Conservation (phyloP, 2,113 vertebrate species). For the Macquaria ambigua region DNA sequence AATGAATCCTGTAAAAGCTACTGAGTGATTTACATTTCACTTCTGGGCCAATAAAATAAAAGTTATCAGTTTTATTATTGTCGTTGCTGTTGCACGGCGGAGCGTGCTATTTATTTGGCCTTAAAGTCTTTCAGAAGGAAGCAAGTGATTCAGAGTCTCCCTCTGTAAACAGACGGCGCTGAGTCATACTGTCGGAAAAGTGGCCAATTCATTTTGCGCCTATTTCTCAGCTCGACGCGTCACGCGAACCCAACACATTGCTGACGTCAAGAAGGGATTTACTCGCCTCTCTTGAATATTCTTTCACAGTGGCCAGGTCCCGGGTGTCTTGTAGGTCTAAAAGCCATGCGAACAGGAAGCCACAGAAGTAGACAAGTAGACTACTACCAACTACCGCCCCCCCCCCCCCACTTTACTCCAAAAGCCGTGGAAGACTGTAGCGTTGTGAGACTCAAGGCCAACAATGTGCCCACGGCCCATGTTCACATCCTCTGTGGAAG, state of each 20-base stretch:
- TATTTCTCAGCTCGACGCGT: slow-evolving; percentile 52
- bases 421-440: slow-evolving; percentile 67
- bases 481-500: slow-evolving; percentile 84
- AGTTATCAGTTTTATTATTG: slow-evolving; percentile 20
- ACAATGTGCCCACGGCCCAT: slow-evolving; percentile 77
- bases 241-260: slow-evolving; percentile 65
- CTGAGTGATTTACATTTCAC: not conserved
- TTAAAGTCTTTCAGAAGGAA: slow-evolving; percentile 52
- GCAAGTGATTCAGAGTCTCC: slow-evolving; percentile 19
- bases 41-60: slow-evolving; percentile 29
- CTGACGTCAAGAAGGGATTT: slow-evolving; percentile 83
- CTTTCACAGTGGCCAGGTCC: slow-evolving; percentile 65
- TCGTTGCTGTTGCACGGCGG: slow-evolving; percentile 1
- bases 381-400: slow-evolving; percentile 47
- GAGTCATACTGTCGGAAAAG: slow-evolving; percentile 65
- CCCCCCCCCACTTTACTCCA: slow-evolving; percentile 57
- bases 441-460: slow-evolving; percentile 83
- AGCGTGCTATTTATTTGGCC: slow-evolving; percentile 25
- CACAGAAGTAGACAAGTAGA: slow-evolving; percentile 54
- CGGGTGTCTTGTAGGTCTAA: slow-evolving; percentile 76
- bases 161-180: slow-evolving; percentile 54
- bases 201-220: slow-evolving; percentile 36
- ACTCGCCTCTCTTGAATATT: slow-evolving; percentile 54
- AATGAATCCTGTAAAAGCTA: slow-evolving; percentile 3
- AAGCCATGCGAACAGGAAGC: slow-evolving; percentile 81